These are phyloP conservation scores for Temnothorax rugatulus DNA, from an alignment of 2,888 invertebrate species.

Conservation along the genomic window DNA sequence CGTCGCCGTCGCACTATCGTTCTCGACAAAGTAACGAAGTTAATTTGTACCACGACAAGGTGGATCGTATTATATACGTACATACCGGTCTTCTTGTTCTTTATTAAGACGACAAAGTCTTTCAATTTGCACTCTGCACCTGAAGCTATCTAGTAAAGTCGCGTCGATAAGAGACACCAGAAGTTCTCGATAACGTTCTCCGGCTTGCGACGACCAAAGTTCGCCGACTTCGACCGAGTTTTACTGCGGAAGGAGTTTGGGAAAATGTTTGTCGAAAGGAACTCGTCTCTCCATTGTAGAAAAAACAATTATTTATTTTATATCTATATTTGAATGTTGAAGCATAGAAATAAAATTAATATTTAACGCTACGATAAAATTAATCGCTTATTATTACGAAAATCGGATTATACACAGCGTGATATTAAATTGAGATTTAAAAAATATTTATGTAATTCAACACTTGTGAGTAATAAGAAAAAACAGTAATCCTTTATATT, in stretches of 20 bases:
- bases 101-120: conserved; percentile 57
- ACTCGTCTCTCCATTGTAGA: conserved; percentile 3
- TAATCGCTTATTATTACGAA: not conserved
- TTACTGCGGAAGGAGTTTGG: conserved; percentile 23
- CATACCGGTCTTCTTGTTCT: conserved; percentile 47
- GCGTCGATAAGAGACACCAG: conserved; percentile 48
- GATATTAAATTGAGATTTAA: not conserved
- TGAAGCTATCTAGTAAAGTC: conserved; percentile 55
- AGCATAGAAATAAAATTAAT: not conserved
- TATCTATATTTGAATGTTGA: not conserved
- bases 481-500: not conserved
- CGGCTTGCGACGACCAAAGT: conserved; percentile 44
- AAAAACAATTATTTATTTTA: conserved; percentile 49
- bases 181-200: conserved; percentile 47
- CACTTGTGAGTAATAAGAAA: not conserved
- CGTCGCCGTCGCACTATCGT: conserved; percentile 52
- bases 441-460: not conserved
- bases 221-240: conserved; percentile 57
- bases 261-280: conserved; percentile 51
- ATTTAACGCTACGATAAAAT: not conserved
- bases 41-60: conserved; percentile 71
- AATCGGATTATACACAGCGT: not conserved
- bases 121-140: conserved; percentile 51
- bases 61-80: conserved; percentile 65
- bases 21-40: conserved; percentile 73